Base-by-base conservation (phyloP, 1,140 invertebrate genomes). In the Linepithema humile region DNA sequence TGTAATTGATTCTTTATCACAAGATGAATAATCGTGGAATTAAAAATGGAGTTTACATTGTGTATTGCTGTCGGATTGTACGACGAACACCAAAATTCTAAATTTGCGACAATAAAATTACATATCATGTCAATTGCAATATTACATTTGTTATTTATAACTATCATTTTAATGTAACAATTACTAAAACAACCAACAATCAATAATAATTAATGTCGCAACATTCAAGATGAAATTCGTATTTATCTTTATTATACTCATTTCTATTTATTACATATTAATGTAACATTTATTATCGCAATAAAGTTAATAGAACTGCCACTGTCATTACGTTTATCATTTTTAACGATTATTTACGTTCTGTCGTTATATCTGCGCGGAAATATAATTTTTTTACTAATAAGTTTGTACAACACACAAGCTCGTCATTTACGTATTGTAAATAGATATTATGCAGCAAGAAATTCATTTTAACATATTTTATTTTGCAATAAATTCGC, bases 201-300 rank as follows among this genome's bases (percentile, higher is more conserved):
- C 26, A 6, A 53, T 3, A 53, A 35, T 38, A 7, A 72, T 23
- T 55, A 72, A 72, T 48, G 7, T 2, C 32, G 20, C 15, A 7
- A 72, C 35, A 72, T 32, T 7, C 32, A 12, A 70, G 69, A 38
- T 55, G 0, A 1, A 72, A 72, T 55, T 32, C 0, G 12, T 35
- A 4, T 72, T 72, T 12, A 35, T 72, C 3, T 4, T 23, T 1
- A 6, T n/a, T 50, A 53, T 3, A 9, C 29, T 70, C 50, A 32
- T 29, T 45, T 67, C 35, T 72, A 53, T 15, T 72, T 72, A 38
- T 72, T 65, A 40, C 20, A n/a, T 35, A 70, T 35, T 35, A 35
- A 50, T 35, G 53, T 53, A 72, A 72, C 48, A 72, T 55, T 53
- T 55, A 55, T 72, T 72, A 72, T 32, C 48, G 69, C 69, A 72